Evolutionary conservation across 1,140 invertebrate species (phyloP).

Genomic region (Diorhabda elongata): DNA sequence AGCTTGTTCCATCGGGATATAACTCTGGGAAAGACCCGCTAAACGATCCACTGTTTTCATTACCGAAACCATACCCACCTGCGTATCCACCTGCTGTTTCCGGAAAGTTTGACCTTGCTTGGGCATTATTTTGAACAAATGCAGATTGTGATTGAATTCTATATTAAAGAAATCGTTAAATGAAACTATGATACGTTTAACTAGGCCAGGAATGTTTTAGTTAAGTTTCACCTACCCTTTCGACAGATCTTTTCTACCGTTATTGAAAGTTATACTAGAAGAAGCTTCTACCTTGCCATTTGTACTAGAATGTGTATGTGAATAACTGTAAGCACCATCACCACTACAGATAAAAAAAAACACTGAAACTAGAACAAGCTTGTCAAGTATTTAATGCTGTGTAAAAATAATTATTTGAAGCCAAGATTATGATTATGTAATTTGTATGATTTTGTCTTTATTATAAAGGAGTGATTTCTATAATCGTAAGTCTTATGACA

Average conservation of each 20-base stretch:
- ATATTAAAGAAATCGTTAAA: neutral
- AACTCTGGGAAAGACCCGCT: conserved; percentile 1
- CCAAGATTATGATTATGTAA: too few relatives aligned
- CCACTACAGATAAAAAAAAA: conserved; percentile 25
- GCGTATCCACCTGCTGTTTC: neutral
- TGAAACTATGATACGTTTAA: neutral
- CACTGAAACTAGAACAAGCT: neutral
- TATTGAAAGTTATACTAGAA: conserved; percentile 28
- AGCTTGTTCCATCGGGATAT: neutral
- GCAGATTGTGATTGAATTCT: conserved; percentile 5
- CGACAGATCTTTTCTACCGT: neutral
- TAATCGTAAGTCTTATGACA: too few relatives aligned
- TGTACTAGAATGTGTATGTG: conserved; percentile 30
- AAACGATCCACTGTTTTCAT: conserved; percentile 5
- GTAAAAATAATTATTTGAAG: too few relatives aligned
- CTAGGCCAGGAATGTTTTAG: neutral
- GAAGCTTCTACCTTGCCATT: conserved; percentile 25
- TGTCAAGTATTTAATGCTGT: too few relatives aligned
- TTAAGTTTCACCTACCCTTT: neutral
- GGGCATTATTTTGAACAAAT: conserved; percentile 9
- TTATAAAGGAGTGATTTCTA: too few relatives aligned
- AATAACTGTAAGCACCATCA: conserved; percentile 27
- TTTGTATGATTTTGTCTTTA: too few relatives aligned
- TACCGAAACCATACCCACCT: conserved; percentile 8
- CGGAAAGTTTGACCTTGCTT: neutral